phyloP scores from a whole-genome alignment of 92 coral and sea anemone species.

The Umimayanthus chanpuru region DNA sequence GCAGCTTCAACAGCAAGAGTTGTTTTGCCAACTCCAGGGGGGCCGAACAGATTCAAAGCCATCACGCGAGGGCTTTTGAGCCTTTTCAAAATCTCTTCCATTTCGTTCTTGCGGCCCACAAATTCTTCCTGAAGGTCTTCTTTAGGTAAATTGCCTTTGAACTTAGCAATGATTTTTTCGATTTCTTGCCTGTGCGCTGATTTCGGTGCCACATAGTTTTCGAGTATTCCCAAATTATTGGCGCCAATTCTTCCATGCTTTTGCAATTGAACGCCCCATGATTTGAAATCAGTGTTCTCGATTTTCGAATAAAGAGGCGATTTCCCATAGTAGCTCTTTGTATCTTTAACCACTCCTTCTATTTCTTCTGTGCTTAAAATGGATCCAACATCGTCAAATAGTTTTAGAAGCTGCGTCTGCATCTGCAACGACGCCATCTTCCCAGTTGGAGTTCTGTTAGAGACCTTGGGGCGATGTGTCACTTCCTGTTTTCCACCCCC shows the following conservation, averaged over 20 bases:
- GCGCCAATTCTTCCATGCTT: slow-evolving; percentile 35
- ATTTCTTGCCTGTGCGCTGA: slow-evolving; percentile 42
- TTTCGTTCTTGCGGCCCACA: slow-evolving; percentile 62
- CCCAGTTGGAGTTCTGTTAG: background rate
- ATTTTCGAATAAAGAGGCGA: slow-evolving; percentile 14
- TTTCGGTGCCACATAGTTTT: slow-evolving; percentile 53
- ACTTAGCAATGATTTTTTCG: slow-evolving; percentile 18
- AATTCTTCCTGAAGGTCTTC: slow-evolving; percentile 1
- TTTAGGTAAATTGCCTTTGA: slow-evolving; percentile 28
- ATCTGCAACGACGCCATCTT: background rate
- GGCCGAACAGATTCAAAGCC: slow-evolving; percentile 65
- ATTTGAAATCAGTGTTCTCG: background rate
- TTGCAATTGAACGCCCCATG: slow-evolving; percentile 2
- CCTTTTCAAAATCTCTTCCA: slow-evolving; percentile 26
- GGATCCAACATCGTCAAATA: background rate
- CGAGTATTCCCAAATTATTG: slow-evolving; percentile 23
- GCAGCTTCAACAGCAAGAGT: slow-evolving; percentile 59
- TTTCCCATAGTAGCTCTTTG: background rate
- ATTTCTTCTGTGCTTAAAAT: background rate
- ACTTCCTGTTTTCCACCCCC: too few relatives aligned
- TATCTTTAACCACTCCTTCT: background rate
- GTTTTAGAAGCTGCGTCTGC: background rate
- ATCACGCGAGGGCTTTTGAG: slow-evolving; percentile 36
- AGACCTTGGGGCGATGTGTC: too few relatives aligned
- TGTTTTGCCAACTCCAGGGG: slow-evolving; percentile 81